Evolutionary conservation across 2,113 vertebrate genomes (phyloP).

Genomic region (Chunga burmeisteri): DNA sequence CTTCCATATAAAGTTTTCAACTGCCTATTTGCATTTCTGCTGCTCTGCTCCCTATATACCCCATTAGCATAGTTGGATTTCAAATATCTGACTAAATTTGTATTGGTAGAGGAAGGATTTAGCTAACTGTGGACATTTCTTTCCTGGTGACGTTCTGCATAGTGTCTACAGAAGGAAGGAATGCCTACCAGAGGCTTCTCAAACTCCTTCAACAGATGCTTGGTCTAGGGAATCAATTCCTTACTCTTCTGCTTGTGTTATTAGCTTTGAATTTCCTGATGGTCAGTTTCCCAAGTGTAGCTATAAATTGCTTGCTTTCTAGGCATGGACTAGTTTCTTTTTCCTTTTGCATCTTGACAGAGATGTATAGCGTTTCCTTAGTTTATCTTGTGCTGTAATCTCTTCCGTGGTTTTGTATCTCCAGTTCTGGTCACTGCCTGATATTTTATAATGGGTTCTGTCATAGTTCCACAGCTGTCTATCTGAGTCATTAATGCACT

Average conservation of each 20-base stretch:
- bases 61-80: background rate
- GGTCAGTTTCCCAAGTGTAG: background rate
- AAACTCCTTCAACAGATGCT: background rate
- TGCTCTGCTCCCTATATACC: background rate
- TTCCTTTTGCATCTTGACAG: background rate
- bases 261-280: background rate
- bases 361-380: background rate
- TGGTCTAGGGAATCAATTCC: background rate
- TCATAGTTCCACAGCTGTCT: background rate
- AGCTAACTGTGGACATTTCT: background rate
- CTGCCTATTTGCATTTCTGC: background rate
- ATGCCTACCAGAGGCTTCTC: background rate
- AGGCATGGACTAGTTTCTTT: background rate
- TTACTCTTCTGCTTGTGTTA: background rate
- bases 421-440: background rate
- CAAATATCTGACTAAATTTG: background rate
- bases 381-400: background rate
- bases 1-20: background rate
- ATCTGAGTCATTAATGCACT: background rate
- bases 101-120: background rate
- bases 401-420: background rate
- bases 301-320: background rate
- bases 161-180: background rate
- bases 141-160: background rate
- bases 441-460: background rate